phyloP scores from a whole-genome alignment of 2,113 vertebrate species.

The Sphyrna mokarran region DNA sequence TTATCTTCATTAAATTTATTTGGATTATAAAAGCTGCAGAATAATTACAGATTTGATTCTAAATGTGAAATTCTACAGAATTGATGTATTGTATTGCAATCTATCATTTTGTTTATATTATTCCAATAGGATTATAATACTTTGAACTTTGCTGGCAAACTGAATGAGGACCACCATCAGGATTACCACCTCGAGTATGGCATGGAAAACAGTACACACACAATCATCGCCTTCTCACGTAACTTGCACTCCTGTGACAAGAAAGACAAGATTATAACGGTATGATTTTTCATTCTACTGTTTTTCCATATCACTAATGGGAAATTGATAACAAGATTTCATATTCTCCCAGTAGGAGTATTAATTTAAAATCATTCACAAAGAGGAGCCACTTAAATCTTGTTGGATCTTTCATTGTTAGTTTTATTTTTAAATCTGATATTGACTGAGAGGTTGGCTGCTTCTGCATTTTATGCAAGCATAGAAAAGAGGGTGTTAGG shows the following conservation, averaged over 20 bases:
- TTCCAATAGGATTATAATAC: conserved; percentile 72
- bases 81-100: neutral
- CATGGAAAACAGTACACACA: conserved; percentile 75
- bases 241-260: conserved; percentile 69
- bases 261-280: conserved; percentile 72
- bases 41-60: neutral
- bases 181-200: conserved; percentile 73
- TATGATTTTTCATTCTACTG: conserved; percentile 42
- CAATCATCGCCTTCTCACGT: conserved; percentile 67
- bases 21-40: neutral
- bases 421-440: neutral
- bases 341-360: neutral
- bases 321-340: neutral
- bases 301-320: neutral
- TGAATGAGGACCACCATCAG: conserved; percentile 68
- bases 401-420: neutral
- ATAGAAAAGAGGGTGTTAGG: neutral
- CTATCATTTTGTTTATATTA: conserved; percentile 14
- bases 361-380: neutral
- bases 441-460: neutral
- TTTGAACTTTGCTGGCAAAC: conserved; percentile 58
- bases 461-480: neutral
- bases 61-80: neutral
- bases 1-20: neutral
- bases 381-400: neutral